These are phyloP conservation scores for Acinonyx jubatus DNA, from an alignment of 2,113 vertebrate genomes.

Conservation along the genomic window DNA sequence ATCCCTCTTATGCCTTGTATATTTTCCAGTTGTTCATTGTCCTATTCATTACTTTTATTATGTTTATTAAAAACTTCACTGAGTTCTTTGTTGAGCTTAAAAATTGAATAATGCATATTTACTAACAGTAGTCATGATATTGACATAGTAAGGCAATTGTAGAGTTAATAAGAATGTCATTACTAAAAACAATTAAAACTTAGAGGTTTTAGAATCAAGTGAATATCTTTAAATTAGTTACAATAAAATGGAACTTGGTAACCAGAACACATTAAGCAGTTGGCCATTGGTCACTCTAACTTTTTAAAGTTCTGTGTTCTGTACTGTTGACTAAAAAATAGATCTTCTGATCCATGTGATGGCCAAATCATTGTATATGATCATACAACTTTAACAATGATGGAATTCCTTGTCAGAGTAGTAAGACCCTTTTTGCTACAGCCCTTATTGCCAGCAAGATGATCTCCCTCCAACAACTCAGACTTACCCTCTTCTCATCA, in stretches of 20 bases:
- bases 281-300: not conserved
- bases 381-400: not conserved
- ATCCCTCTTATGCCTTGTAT: not conserved
- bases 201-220: not conserved
- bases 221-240: not conserved
- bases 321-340: not conserved
- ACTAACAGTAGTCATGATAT: not conserved
- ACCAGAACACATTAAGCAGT: not conserved
- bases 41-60: not conserved
- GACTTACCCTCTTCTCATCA: not conserved
- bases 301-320: not conserved
- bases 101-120: not conserved
- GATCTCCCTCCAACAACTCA: not conserved
- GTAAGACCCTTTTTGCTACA: not conserved
- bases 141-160: not conserved
- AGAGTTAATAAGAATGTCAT: not conserved
- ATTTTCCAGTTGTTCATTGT: constrained; percentile 22
- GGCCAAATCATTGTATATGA: not conserved
- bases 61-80: not conserved
- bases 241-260: not conserved
- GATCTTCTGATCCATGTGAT: not conserved
- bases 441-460: not conserved
- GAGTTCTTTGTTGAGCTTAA: constrained; percentile 4
- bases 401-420: not conserved
- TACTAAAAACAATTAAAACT: not conserved